Base-by-base conservation (phyloP, 2,888 invertebrate genomes). In the Platerodrilus igneus region DNA sequence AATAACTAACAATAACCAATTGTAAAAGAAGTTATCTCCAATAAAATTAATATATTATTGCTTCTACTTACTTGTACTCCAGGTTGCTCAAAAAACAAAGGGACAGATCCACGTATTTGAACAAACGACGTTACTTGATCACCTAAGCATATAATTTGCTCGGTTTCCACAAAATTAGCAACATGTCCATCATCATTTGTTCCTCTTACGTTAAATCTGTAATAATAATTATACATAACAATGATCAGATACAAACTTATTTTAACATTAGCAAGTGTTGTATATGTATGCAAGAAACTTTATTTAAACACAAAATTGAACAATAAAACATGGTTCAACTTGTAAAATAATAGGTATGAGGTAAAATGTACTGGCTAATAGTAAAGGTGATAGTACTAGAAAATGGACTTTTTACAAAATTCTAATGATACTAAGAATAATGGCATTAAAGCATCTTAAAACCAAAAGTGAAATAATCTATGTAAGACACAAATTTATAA, bases 111-210 rank as follows among this genome's bases (percentile, higher is more conserved):
- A 55, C 97, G 77, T 0, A 93, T 93, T 71, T 91, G 90, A 7
- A 99, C 73, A 62, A 86, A 90, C 4, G 94, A 94, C 4, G 88
- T 79, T 3, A 93, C 81, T 60, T 90, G 85, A 58, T 92, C 87
- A 63, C 97, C 96, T 56, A 91, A 76, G 62, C 83, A 88, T 55
- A 93, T 86, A 9, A 94, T 89, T 74, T 99, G 99, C 70, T 99
- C 99, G 1, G 99, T 99, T 77, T 99, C 99, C 16, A 97, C 97
- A 77, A 99, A 99, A 74, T 99, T 99, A 1, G 99, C 99, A 9
- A 99, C 99, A 73, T 95, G 89, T 0, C 99, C 99, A 66, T 95
- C 93, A 71, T 99, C 99, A 70, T 99, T 97, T 49, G 89, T 90
- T n/a, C 99, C 99, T 51, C 99, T 77, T 0, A 97, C 96, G 73